Conservation (phyloP, 2,888 invertebrate genomes). For the Therioaphis trifolii region DNA sequence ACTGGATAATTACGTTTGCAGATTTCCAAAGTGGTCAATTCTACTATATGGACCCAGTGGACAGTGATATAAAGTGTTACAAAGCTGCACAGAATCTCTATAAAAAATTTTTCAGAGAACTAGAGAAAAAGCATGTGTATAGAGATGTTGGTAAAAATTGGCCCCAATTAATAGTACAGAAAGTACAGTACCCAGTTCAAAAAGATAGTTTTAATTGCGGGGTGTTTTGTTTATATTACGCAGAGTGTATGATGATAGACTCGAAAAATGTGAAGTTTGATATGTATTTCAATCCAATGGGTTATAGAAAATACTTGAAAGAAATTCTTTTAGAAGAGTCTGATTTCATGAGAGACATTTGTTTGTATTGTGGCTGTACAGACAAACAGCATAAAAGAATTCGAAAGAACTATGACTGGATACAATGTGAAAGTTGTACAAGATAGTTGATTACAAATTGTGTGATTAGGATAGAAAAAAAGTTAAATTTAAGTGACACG, state of each 20-base stretch:
- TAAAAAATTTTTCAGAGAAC: background rate
- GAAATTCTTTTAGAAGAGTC: background rate
- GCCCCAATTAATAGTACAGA: background rate
- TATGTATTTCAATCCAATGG: background rate
- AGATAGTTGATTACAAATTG: background rate
- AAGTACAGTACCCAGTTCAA: background rate
- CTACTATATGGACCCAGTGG: background rate
- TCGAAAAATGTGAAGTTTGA: background rate
- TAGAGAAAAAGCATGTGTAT: background rate
- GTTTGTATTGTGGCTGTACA: background rate
- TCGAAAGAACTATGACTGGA: background rate
- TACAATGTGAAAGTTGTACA: background rate
- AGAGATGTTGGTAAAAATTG: background rate
- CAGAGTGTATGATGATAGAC: background rate
- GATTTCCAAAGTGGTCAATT: background rate
- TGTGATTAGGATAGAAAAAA: background rate
- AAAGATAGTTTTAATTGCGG: background rate
- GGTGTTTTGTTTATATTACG: background rate
- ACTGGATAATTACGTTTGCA: background rate
- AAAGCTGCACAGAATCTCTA: background rate
- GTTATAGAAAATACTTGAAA: background rate
- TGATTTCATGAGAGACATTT: background rate
- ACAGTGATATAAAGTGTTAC: background rate
- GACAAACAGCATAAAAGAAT: background rate
- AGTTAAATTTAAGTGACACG: background rate